A percentile compares a stretch with the other conserved stretches of the same genome.
Conservation (phyloP, 2,113 vertebrate genomes). For the Ophthalmolycus amberensis region DNA sequence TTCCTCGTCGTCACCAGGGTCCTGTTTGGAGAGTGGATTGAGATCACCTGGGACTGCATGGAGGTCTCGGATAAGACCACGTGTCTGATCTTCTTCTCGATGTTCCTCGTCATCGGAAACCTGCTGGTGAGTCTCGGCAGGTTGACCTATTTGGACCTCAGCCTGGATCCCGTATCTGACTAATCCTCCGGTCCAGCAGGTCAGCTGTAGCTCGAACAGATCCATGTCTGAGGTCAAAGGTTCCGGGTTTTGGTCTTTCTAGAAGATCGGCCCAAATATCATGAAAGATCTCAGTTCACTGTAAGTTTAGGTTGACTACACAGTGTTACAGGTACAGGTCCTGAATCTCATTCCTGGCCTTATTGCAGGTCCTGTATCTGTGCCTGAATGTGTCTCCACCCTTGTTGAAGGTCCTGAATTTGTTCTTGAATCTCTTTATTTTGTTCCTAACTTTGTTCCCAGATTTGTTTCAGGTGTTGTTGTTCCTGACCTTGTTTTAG, state of each 20-base stretch:
- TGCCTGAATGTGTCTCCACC: background rate
- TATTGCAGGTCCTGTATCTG: background rate
- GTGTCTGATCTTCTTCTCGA: conserved; percentile 94
- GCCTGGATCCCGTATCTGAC: background rate
- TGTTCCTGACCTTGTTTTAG: background rate
- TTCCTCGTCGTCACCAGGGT: conserved; percentile 96
- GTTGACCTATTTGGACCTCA: background rate
- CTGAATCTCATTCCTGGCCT: background rate
- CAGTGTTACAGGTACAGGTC: background rate
- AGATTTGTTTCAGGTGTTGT: background rate
- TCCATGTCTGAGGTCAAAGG: background rate
- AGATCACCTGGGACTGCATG: conserved; percentile 99
- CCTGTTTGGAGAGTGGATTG: conserved; percentile 96
- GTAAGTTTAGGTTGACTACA: no score
- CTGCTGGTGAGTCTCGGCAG: conserved; percentile 88
- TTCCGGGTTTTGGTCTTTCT: background rate
- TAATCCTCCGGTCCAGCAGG: background rate
- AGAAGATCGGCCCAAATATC: background rate
- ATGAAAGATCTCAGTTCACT: no score
- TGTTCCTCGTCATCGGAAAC: conserved; percentile 97
- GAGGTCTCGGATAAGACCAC: conserved; percentile 91
- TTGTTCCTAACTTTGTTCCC: background rate
- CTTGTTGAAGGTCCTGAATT: conserved; percentile 8
- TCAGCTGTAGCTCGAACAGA: background rate
- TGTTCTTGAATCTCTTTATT: conserved; percentile 88